Conservation (phyloP, 2,888 invertebrate species). For the Megaustenia siamemsis region DNA sequence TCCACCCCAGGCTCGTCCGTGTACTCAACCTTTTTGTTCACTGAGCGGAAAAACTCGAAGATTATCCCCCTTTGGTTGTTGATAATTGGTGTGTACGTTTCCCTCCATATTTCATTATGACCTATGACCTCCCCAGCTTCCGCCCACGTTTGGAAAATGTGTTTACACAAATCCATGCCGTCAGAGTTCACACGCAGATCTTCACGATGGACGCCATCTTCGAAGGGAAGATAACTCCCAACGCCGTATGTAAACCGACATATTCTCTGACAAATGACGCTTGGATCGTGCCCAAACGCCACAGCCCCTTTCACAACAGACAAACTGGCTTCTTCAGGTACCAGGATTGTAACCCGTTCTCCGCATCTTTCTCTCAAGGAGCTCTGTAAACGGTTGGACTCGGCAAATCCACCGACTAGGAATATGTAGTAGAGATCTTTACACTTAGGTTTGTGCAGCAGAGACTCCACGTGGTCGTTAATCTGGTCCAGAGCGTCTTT, state of each 20-base stretch:
- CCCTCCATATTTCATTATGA: slow-evolving; percentile 75
- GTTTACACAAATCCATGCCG: slow-evolving; percentile 72
- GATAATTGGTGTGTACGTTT: slow-evolving; percentile 76
- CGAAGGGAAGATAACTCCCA: slow-evolving; percentile 73
- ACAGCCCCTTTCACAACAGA: slow-evolving; percentile 76
- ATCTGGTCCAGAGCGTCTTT: slow-evolving; percentile 70
- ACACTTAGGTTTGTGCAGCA: slow-evolving; percentile 69
- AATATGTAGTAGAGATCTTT: slow-evolving; percentile 72
- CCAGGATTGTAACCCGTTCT: slow-evolving; percentile 69
- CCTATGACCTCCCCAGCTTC: slow-evolving; percentile 75
- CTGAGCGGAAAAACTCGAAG: slow-evolving; percentile 74
- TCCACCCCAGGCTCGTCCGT: slow-evolving; percentile 74
- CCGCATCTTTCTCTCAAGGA: slow-evolving; percentile 70
- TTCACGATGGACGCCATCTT: slow-evolving; percentile 71
- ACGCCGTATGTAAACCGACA: slow-evolving; percentile 76
- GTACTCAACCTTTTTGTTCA: slow-evolving; percentile 66
- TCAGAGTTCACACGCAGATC: slow-evolving; percentile 74
- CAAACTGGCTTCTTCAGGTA: slow-evolving; percentile 75
- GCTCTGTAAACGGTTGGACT: slow-evolving; percentile 70
- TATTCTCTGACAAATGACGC: slow-evolving; percentile 74
- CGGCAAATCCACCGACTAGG: slow-evolving; percentile 75
- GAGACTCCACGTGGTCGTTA: slow-evolving; percentile 67
- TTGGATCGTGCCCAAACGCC: slow-evolving; percentile 75
- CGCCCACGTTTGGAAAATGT: slow-evolving; percentile 74
- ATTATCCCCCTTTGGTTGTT: slow-evolving; percentile 76